phyloP scores from a whole-genome alignment of 2,888 invertebrate species.

The Calameuta filiformis region DNA sequence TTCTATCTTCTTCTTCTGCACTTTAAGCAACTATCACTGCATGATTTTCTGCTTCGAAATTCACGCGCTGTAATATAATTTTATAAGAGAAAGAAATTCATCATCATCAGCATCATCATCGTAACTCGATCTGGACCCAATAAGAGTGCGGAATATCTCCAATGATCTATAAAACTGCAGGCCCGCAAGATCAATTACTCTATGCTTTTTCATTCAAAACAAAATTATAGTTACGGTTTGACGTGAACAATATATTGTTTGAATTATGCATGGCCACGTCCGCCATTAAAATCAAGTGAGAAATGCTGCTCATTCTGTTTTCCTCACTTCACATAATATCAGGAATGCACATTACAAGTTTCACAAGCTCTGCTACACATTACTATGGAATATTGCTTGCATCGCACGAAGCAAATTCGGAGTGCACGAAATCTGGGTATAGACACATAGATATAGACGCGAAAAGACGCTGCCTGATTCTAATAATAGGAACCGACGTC shows the following conservation, averaged over 20 bases:
- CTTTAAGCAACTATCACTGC: constrained; percentile 44
- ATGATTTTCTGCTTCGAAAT: constrained; percentile 34
- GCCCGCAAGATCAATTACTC: neutral
- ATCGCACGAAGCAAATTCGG: constrained; percentile 12
- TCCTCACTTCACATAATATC: neutral
- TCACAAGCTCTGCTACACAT: neutral
- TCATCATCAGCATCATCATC: neutral
- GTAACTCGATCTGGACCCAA: neutral
- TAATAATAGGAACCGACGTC: constrained; percentile 55
- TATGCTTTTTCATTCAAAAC: neutral
- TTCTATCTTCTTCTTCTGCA: constrained; percentile 32
- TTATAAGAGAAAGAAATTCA: neutral
- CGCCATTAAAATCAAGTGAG: neutral
- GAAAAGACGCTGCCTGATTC: constrained; percentile 46
- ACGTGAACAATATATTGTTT: neutral
- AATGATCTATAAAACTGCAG: neutral
- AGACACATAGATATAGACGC: constrained; percentile 44
- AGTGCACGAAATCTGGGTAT: constrained; percentile 37
- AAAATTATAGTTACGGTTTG: neutral
- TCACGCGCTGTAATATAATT: neutral
- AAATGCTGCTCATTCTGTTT: neutral
- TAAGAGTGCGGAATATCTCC: neutral
- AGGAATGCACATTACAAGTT: neutral
- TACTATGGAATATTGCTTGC: neutral
- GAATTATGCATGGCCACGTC: neutral